Conservation (phyloP, 2,888 invertebrate species). For the Cephalotes varians region DNA sequence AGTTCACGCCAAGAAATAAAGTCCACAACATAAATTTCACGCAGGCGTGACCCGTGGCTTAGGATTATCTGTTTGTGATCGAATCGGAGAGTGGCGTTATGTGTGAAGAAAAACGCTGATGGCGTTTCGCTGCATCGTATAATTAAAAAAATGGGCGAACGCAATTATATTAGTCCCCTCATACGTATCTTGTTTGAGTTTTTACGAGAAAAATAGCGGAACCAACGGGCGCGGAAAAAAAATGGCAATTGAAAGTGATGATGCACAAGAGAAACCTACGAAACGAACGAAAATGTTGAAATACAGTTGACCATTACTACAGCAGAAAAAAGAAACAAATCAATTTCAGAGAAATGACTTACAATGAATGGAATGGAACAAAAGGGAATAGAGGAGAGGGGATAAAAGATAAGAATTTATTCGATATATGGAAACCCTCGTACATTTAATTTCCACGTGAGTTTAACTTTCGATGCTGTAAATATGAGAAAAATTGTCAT, state of each 20-base stretch:
- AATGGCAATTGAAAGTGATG: conserved; percentile 33
- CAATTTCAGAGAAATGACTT: conserved; percentile 14
- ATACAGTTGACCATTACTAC: not conserved
- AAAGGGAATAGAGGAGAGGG: no score
- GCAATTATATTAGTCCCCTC: not conserved
- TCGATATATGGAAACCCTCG: not conserved
- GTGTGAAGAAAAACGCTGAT: not conserved
- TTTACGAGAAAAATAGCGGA: conserved; percentile 5
- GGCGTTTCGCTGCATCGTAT: conserved; percentile 3
- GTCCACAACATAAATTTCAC: conserved; percentile 50
- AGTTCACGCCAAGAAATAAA: conserved; percentile 51
- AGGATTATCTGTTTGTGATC: conserved; percentile 31
- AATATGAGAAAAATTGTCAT: not conserved
- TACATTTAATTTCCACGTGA: not conserved
- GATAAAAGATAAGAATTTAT: conserved; percentile 40
- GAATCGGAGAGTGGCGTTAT: not conserved
- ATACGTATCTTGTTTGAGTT: not conserved
- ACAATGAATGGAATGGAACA: not conserved
- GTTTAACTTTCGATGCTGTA: not conserved
- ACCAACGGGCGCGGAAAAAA: not conserved
- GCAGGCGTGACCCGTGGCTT: conserved; percentile 19
- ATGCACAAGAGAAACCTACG: conserved; percentile 19
- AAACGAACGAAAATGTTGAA: not conserved
- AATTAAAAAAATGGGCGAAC: not conserved
- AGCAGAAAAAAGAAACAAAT: not conserved